Base-by-base conservation (phyloP, 2,888 invertebrate genomes). In the Lithophane semibrunnea region DNA sequence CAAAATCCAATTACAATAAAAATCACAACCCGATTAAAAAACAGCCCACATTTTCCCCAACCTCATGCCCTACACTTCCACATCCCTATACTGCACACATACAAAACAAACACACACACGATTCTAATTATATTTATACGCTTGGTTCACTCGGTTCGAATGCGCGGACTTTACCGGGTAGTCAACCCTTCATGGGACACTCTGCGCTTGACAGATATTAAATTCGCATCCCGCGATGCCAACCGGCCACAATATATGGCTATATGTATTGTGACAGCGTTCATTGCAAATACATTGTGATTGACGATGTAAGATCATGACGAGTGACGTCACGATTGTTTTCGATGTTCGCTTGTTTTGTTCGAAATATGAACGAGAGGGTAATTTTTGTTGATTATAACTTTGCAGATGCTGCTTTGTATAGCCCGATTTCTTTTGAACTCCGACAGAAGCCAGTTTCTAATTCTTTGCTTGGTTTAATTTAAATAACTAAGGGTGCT, bases 191-290 rank as follows among this genome's bases (percentile, higher is more conserved):
- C 86, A 90, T 83, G 91, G 89, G 90, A 92, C 92, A 92, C 93
- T 90, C 94, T 95, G 95, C 77, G 90, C 89, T 92, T 95, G 96
- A 95, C 96, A 96, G 95, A 95, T 96, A 96, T 96, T 96, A 96
- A 96, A 96, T 95, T 95, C 95, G 92, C 94, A 94, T 95, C 94
- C 88, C 91, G 90, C 92, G 88, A 87, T 87, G 86, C 87, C 92
- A 90, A 90, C 93, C 92, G 93, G 92, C 94, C 94, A 92, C 94
- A 92, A 93, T 95, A 93, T 95, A 94, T 92, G 89, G 92, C 92
- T 86, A 83, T 85, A 82, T 77, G 82, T 89, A 86, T 86, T 86
- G 83, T 85, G 85, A 75, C 73, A 73, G 75, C 85, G 84, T 89
- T 88, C 88, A 88, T 82, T 88, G 85, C 80, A 86, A 88, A 89